Base-by-base conservation (phyloP, 2,113 vertebrate species). In the Myxocyprinus asiaticus region DNA sequence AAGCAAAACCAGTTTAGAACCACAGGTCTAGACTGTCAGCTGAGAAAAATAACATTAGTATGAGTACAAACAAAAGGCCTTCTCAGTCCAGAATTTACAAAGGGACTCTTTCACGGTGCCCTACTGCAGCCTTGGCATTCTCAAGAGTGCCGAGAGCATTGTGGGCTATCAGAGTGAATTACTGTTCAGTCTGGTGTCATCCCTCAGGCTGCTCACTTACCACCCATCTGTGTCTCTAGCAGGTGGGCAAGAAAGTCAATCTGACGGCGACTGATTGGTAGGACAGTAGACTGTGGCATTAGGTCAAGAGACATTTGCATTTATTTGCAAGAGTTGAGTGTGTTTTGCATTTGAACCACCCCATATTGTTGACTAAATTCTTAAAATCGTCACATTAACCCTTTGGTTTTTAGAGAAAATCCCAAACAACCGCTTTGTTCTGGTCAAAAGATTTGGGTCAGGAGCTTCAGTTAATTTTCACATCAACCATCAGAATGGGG, bases 111-210 rank as follows among this genome's bases (percentile, higher is more conserved):
- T 81, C 53, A 70, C 47, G 11, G 48, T 33, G 22, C 22, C 22
- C 3, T 33, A 33, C 22, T 33, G 78, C 71, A 71, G 69, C 58
- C 55, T 53, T 75, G 78, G 70, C 79, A 67, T 56, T 70, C 69
- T 76, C 51, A 44, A 65, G 75, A 33, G 81, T 69, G 56, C 56
- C 64, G 48, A 47, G 44, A 75, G 78, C 74, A 78, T 68, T 80
- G 76, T 78, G 67, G 53, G 11, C 69, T 70, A 82, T 83, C 70
- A 56, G 17, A 70, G 66, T 81, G 78, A 83, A 81, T 85, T 83
- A 85, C 42, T 77, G 78, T 76, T 44, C 53, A 74, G 75, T 75
- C 69, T 75, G 22, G 65, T 67, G 53, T 47, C 42, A 15, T 80
- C 74, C 77, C 78, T 47, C 44, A 48, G 73, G 74, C 47, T 55